These are phyloP conservation scores for Papilio machaon DNA, from an alignment of 1,140 invertebrate species.

Conservation along the genomic window DNA sequence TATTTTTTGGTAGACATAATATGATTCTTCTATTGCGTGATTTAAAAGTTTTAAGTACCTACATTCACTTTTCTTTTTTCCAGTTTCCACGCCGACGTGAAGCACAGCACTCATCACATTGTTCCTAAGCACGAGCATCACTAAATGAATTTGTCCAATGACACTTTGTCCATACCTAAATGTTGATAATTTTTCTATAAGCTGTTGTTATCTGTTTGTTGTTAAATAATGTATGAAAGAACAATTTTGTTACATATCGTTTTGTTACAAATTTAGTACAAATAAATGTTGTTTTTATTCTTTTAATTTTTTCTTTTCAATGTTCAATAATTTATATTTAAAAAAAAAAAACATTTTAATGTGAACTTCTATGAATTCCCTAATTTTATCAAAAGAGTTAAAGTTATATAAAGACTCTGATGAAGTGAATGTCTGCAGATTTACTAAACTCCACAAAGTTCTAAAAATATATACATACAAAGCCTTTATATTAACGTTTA, in stretches of 20 bases:
- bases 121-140: slow-evolving; percentile 54
- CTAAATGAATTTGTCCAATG: slow-evolving; percentile 15
- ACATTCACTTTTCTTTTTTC: too few relatives aligned
- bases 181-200: not conserved
- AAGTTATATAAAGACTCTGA: too few relatives aligned
- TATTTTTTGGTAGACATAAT: too few relatives aligned
- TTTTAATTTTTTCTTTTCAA: not conserved
- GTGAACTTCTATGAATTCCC: not conserved
- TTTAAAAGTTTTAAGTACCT: too few relatives aligned
- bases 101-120: slow-evolving; percentile 58
- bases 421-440: too few relatives aligned
- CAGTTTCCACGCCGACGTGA: slow-evolving; percentile 51
- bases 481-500: too few relatives aligned
- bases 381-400: not conserved
- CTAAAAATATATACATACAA: too few relatives aligned
- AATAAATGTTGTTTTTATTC: slow-evolving; percentile 9
- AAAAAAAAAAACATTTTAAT: not conserved
- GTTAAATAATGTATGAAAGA: not conserved
- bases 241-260: not conserved
- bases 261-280: slow-evolving; percentile 3
- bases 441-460: too few relatives aligned
- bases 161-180: not conserved
- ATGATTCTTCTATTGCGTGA: too few relatives aligned
- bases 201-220: slow-evolving; percentile 17
- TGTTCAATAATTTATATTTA: not conserved